Conservation (phyloP, 1,140 invertebrate species). For the Drosophila nasuta region DNA sequence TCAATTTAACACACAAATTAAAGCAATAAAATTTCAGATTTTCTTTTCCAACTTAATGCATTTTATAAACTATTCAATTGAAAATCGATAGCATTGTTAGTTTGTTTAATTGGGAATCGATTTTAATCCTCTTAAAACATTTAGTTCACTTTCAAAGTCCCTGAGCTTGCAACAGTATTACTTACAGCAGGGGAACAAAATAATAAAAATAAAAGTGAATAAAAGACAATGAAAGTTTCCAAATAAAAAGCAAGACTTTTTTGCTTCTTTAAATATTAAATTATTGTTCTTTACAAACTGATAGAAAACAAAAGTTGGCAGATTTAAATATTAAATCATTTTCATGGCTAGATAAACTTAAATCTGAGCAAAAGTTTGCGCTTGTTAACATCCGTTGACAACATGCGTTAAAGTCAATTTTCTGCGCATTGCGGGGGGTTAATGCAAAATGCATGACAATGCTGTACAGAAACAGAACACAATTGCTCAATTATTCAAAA, state of each 20-base stretch:
- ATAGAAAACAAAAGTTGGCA: no score
- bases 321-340: background rate
- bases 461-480: conserved; percentile 25
- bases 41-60: no score
- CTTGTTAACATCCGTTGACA: background rate
- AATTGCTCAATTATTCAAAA: conserved; percentile 69
- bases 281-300: background rate
- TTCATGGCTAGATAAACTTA: background rate
- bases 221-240: background rate
- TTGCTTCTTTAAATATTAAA: background rate
- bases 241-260: background rate
- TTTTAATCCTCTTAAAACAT: background rate
- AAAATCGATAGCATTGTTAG: background rate
- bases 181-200: background rate
- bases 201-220: background rate
- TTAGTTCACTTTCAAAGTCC: background rate
- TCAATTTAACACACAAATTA: no score
- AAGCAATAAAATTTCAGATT: no score
- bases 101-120: background rate
- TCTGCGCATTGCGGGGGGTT: background rate
- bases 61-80: no score
- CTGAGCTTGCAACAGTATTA: background rate
- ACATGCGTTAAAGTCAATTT: conserved; percentile 16
- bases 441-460: conserved; percentile 26
- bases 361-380: background rate